phyloP scores from a whole-genome alignment of 2,888 invertebrate genomes.

The Sipha maydis region DNA sequence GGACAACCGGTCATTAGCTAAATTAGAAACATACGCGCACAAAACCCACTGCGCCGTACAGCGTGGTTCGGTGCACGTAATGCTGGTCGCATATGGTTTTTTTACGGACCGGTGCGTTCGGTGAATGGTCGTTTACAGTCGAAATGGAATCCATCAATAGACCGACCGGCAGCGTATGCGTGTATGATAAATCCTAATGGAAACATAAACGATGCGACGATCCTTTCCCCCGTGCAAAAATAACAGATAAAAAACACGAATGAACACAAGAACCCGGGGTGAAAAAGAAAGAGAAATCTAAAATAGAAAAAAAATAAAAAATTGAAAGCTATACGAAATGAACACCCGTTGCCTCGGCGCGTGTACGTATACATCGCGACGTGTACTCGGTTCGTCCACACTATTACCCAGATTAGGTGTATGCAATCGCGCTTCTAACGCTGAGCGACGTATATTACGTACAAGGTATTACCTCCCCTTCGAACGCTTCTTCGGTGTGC shows the following conservation, averaged over 20 bases:
- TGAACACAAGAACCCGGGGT: background rate
- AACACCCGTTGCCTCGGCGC: background rate
- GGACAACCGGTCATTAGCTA: constrained; percentile 49
- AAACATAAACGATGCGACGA: constrained; percentile 20
- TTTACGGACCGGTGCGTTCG: constrained; percentile 33
- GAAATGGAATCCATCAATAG: constrained; percentile 38
- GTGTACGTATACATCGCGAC: background rate
- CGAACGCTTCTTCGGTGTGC: too few species aligned
- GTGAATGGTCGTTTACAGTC: constrained; percentile 44
- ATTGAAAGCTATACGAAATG: too few species aligned
- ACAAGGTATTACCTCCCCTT: too few species aligned
- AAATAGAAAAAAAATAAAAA: background rate
- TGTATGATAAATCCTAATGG: constrained; percentile 50
- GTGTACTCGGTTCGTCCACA: background rate
- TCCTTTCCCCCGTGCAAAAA: background rate
- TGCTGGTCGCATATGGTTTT: background rate
- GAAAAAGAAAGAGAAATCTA: background rate
- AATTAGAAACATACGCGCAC: constrained; percentile 52
- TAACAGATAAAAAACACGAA: constrained; percentile 12
- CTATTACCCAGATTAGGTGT: background rate
- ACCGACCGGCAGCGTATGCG: background rate
- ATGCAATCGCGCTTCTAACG: background rate
- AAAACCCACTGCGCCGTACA: background rate
- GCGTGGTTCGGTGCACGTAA: background rate
- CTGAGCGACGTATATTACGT: background rate